Evolutionary conservation across 2,888 invertebrate species (phyloP).

Genomic region (Drosophila peninsularis): DNA sequence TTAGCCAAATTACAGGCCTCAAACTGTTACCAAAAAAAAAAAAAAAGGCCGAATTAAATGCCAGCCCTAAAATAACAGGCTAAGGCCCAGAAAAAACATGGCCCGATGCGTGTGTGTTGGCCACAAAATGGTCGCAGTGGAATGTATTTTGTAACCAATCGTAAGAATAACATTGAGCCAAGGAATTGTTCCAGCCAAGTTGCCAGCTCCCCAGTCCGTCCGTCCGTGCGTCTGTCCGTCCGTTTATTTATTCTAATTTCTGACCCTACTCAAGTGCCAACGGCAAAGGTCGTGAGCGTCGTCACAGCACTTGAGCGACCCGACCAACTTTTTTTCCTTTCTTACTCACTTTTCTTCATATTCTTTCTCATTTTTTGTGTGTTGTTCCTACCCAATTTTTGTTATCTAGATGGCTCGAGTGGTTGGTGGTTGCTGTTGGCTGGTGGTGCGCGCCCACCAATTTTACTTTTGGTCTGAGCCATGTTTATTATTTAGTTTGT

Average conservation of each 20-base stretch:
- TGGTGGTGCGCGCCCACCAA: slow-evolving; percentile 49
- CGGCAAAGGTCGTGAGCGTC: slow-evolving; percentile 71
- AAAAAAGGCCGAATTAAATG: slow-evolving; percentile 64
- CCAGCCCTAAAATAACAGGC: slow-evolving; percentile 79
- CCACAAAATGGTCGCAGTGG: slow-evolving; percentile 64
- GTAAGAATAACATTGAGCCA: slow-evolving; percentile 69
- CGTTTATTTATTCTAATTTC: slow-evolving; percentile 81
- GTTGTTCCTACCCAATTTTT: slow-evolving; percentile 31
- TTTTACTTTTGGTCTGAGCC: slow-evolving; percentile 26
- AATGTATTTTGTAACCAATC: slow-evolving; percentile 76
- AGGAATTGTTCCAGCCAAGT: slow-evolving; percentile 31
- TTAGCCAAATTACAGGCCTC: slow-evolving; percentile 55
- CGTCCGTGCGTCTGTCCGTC: not conserved
- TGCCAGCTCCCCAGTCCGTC: not conserved
- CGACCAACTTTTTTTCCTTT: slow-evolving; percentile 32
- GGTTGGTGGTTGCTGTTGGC: slow-evolving; percentile 15
- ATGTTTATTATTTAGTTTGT: slow-evolving; percentile 70
- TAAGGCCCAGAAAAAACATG: slow-evolving; percentile 72
- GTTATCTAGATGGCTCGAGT: slow-evolving; percentile 64
- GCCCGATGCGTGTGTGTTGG: slow-evolving; percentile 40
- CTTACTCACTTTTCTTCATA: slow-evolving; percentile 21
- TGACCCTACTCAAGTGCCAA: slow-evolving; percentile 77
- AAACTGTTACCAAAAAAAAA: slow-evolving; percentile 76
- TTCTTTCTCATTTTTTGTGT: slow-evolving; percentile 3
- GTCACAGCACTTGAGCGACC: slow-evolving; percentile 75